These are phyloP conservation scores for Lordiphosa stackelbergi DNA, from an alignment of 1,140 invertebrate genomes.

Conservation along the genomic window DNA sequence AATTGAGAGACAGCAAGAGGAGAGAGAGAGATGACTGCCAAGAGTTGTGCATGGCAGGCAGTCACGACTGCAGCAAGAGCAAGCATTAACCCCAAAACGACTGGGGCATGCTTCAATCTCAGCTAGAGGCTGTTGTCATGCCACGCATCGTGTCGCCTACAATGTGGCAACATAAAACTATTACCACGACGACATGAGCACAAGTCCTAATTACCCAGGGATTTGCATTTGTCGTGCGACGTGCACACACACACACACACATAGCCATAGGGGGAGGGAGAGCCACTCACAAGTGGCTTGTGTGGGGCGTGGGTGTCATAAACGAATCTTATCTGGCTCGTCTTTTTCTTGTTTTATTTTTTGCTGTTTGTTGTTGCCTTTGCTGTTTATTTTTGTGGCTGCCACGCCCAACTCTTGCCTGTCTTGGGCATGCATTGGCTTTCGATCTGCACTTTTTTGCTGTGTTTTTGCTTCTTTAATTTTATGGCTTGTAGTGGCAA, in stretches of 20 bases:
- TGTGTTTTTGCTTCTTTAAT: constrained; percentile 30
- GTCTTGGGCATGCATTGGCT: constrained; percentile 42
- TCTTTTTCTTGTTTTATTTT: constrained; percentile 37
- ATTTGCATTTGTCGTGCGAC: constrained; percentile 71
- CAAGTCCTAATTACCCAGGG: constrained; percentile 73
- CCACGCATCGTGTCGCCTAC: constrained; percentile 67
- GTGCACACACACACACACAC: constrained; percentile 32
- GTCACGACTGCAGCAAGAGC: constrained; percentile 23
- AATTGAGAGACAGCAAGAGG: constrained; percentile 11
- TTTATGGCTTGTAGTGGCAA: constrained; percentile 64
- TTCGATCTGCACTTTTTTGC: constrained; percentile 4
- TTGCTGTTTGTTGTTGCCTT: neutral
- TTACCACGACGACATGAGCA: constrained; percentile 74
- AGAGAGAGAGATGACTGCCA: neutral
- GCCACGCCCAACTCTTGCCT: constrained; percentile 48
- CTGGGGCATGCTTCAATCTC: constrained; percentile 58
- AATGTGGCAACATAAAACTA: constrained; percentile 75
- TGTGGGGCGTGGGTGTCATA: constrained; percentile 59
- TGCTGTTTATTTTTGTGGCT: neutral
- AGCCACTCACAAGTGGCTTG: constrained; percentile 1
- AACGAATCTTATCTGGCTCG: constrained; percentile 63
- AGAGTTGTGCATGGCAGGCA: too few species aligned
- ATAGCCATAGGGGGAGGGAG: neutral
- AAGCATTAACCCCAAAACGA: constrained; percentile 59
- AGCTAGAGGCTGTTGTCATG: constrained; percentile 29